Conservation (phyloP, 2,113 vertebrate species). For the Odocoileus hemionus region DNA sequence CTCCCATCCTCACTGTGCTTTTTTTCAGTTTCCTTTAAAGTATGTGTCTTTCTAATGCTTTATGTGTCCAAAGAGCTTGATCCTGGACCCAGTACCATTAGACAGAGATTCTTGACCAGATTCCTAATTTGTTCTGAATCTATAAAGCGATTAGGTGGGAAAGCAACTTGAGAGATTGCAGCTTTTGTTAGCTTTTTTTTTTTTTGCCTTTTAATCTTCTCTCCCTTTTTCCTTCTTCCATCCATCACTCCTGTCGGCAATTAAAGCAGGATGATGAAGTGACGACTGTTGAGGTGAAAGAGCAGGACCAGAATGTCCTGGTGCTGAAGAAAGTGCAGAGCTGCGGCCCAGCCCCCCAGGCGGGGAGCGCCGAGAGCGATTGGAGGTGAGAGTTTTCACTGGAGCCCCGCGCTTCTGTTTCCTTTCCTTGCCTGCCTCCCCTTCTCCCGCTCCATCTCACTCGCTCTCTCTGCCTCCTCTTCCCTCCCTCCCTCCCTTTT, state of each 20-base stretch:
- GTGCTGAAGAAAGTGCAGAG: constrained; percentile 91
- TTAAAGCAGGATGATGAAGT: constrained; percentile 87
- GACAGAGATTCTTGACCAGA: background rate
- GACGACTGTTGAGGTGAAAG: constrained; percentile 84
- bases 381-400: constrained; percentile 79
- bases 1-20: background rate
- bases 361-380: constrained; percentile 75
- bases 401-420: background rate
- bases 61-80: background rate
- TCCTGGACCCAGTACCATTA: background rate
- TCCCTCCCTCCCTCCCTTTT: constrained; percentile 52
- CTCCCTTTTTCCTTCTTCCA: constrained; percentile 25
- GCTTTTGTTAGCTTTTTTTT: constrained; percentile 47
- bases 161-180: background rate
- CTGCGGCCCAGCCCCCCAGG: constrained; percentile 86
- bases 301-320: constrained; percentile 87
- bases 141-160: constrained; percentile 35
- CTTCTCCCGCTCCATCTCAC: background rate
- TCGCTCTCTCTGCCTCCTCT: constrained; percentile 1
- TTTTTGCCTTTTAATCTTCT: constrained; percentile 13
- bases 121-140: constrained; percentile 42
- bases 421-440: constrained; percentile 9
- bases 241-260: constrained; percentile 24
- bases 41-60: background rate
- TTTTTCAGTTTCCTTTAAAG: background rate